Evolutionary conservation across 2,113 vertebrate genomes (phyloP), one percentile per base, ranked within the genome.

Genomic region (Callipepla squamata): DNA sequence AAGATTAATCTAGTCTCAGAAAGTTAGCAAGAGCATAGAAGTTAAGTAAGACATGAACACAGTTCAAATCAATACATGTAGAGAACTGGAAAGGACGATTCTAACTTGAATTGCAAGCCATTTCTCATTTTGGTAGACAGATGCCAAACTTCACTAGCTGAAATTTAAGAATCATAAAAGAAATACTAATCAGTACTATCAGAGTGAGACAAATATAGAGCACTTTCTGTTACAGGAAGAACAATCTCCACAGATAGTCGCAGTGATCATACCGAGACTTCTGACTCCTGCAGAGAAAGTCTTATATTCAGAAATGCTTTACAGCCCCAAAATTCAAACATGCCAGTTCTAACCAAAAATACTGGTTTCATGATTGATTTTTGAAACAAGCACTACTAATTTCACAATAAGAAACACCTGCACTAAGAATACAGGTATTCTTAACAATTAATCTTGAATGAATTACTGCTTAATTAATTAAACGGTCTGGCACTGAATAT

Each of bases 181-280:
- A 89, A 91, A 85, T 38, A 59, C 14, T 61, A 48, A 82, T 45
- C 5, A 23, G 23, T 53, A 66, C 13, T 50, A 59, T 32, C 5
- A 73, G 55, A 91, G 66, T 34, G 14, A 89, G 36, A 80, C 19
- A 79, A 80, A 13, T 22, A 70, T 1, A 40, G 15, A 85, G 69
- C 11, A 6, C 18, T 77, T 76, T 65, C 48, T 61, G 20, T 48
- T 58, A 44, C 58, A 74, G 15, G n/a, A 73, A 82, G 7, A 81
- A 0, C 34, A 85, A 67, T 30, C 53, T 38, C 58, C 72, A 68
- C 4, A 80, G 91, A 72, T 36, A 40, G 28, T 61, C 69, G 30
- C 42, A 68, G 61, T 0, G 0, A 72, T 44, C 14, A 23, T 6
- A 74, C 2, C 0, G 1, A 61, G 11, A 18, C 51, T 89, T 74